These are phyloP conservation scores for Salarias fasciatus DNA, from an alignment of 2,797 vertebrate genomes.

Conservation along the genomic window DNA sequence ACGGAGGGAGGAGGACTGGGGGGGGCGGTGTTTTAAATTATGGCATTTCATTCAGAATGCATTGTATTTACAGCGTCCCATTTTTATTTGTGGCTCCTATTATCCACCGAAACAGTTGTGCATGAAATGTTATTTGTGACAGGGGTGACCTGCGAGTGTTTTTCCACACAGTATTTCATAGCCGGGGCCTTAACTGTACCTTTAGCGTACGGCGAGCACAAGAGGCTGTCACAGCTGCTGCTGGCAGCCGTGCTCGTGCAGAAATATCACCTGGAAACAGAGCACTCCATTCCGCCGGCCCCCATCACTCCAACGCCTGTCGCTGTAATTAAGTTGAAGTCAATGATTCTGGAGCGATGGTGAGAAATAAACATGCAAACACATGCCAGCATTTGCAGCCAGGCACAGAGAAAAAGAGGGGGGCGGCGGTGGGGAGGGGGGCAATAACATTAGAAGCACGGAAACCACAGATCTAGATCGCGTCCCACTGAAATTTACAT, in stretches of 20 bases:
- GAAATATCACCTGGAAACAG: slow-evolving; percentile 99
- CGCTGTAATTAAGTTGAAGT: slow-evolving; percentile 99
- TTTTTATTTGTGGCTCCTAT: slow-evolving; percentile 99
- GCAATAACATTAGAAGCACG: slow-evolving; percentile 41
- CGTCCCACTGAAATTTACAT: slow-evolving; percentile 63
- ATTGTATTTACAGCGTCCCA: slow-evolving; percentile 99
- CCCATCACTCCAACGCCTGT: slow-evolving; percentile 98
- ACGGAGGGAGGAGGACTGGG: slow-evolving; percentile 23
- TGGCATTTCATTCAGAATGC: slow-evolving; percentile 99
- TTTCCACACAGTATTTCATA: slow-evolving; percentile 93
- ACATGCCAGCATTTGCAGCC: slow-evolving; percentile 86
- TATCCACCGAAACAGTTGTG: slow-evolving; percentile 99
- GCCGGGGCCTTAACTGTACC: slow-evolving; percentile 71
- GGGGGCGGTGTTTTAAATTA: slow-evolving; percentile 93
- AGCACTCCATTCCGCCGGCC: slow-evolving; percentile 93
- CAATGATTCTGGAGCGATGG: slow-evolving; percentile 98
- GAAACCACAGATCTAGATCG: slow-evolving; percentile 59
- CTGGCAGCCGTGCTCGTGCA: slow-evolving; percentile 93
- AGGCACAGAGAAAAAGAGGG: slow-evolving; percentile 44
- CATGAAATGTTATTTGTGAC: slow-evolving; percentile 99
- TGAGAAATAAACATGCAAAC: slow-evolving; percentile 98
- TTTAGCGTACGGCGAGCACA: slow-evolving; percentile 79
- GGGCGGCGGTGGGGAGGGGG: background rate
- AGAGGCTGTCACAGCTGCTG: slow-evolving; percentile 99
- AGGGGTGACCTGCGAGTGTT: slow-evolving; percentile 98